Evolutionary conservation across 2,113 vertebrate species (phyloP), one percentile per base, ranked within the genome.

Genomic region (Pterocles orientalis): DNA sequence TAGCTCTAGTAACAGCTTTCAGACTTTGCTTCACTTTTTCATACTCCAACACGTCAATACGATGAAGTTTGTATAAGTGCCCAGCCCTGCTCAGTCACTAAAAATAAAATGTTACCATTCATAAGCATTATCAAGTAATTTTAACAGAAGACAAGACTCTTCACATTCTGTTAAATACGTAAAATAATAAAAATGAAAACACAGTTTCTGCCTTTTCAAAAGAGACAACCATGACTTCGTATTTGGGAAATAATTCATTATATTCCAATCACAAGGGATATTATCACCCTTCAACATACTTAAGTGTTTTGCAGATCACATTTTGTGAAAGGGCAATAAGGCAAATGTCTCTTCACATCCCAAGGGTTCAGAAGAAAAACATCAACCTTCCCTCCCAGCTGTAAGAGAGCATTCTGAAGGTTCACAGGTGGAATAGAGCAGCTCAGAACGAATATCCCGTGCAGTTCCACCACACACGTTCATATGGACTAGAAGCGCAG

Each of bases 1-100:
- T 86, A 97, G 48, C 60, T 95, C 95, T 98, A 88, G 94, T 93
- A 98, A 91, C 72, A 92, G 87, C 92, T 95, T 92, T 84, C 82
- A 92, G 96, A 88, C 83, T 94, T 96, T 70, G 85, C 85, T 97
- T 96, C 90, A 86, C 86, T 97, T 97, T 92, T 82, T 97, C 92
- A 88, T 92, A 93, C 41, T 96, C 77, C 57, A 88, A 39, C 29
- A 64, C 34, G 64, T 43, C 36, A 82, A n/a, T 7, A 92, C 34
- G 43, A 95, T 61, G 51, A 94, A 95, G 94, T 96, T 60, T 94
- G 88, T 82, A 0, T 56, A 85, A 93, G 73, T 45, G 26, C 54
- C 82, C 88, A 73, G 90, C 65, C 86, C 69, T 91, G 48, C 56
- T 95, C 84, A 79, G 61, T 26, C 23, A 54, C 51, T 87, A 65